Percentiles rank a stretch among this genome's conserved stretches.
phyloP scores from a whole-genome alignment of 2,797 vertebrate species.

The Paratrypauchen microcephalus region DNA sequence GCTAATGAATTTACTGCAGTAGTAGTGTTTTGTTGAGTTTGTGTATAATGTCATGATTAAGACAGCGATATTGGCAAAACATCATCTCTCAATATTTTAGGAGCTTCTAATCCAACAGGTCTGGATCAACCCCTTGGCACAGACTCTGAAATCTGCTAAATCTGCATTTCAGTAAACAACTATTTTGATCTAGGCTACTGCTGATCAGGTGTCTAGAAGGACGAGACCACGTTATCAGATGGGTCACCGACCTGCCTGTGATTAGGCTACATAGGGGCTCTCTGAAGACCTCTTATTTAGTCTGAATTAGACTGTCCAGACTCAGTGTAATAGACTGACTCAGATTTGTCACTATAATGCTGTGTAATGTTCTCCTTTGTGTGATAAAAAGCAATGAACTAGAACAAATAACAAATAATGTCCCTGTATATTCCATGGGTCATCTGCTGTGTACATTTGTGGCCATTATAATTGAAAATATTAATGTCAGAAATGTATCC shows the following conservation, averaged over 20 bases:
- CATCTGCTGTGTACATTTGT: conserved; percentile 13
- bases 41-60: neutral
- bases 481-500: conserved; percentile 39
- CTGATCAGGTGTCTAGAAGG: conserved; percentile 52
- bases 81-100: neutral
- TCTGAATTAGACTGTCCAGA: conserved; percentile 46
- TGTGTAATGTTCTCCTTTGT: conserved; percentile 45
- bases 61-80: neutral
- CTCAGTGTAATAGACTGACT: conserved; percentile 46
- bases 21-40: neutral
- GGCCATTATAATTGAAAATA: conserved; percentile 7
- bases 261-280: conserved; percentile 54
- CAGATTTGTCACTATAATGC: conserved; percentile 34
- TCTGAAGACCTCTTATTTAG: conserved; percentile 59
- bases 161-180: neutral
- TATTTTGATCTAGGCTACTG: neutral
- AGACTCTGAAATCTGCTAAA: neutral
- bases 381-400: conserved; percentile 13
- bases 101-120: too few relatives aligned
- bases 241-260: conserved; percentile 63
- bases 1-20: neutral
- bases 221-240: conserved; percentile 65
- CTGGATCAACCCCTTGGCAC: neutral
- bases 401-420: conserved; percentile 24
- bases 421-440: conserved; percentile 12